A percentile compares a stretch with the other conserved stretches of the same genome.
These are phyloP conservation scores for Galaxias olidus DNA, from an alignment of 2,797 vertebrate species.

Conservation along the genomic window DNA sequence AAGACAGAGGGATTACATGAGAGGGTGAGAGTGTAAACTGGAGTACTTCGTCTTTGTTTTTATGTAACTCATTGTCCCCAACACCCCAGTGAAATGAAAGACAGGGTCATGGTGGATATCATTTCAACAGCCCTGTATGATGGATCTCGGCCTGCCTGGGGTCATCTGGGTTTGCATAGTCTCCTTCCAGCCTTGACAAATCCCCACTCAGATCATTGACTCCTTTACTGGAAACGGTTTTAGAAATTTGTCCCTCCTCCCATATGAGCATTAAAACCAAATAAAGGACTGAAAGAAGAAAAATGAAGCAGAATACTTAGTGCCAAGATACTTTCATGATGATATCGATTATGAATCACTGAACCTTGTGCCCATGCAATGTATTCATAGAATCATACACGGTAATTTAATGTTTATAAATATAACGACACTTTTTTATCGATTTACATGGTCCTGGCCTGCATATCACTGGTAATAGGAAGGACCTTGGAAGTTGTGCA, in stretches of 20 bases:
- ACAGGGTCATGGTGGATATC: constrained; percentile 43
- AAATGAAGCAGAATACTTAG: constrained; percentile 9
- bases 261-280: neutral
- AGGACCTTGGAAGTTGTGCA: constrained; percentile 25
- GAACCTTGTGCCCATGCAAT: constrained; percentile 17
- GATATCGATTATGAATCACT: constrained; percentile 10
- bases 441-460: constrained; percentile 20
- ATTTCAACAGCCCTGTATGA: constrained; percentile 43
- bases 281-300: neutral
- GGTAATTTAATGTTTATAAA: constrained; percentile 16
- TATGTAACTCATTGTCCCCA: constrained; percentile 53
- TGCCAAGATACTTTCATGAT: constrained; percentile 41
- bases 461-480: constrained; percentile 16
- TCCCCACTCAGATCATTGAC: constrained; percentile 43
- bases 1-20: constrained; percentile 23
- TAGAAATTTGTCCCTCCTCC: constrained; percentile 1
- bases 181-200: constrained; percentile 53
- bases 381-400: constrained; percentile 6
- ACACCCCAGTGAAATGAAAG: constrained; percentile 34
- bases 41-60: constrained; percentile 3
- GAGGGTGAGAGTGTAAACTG: constrained; percentile 27
- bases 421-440: constrained; percentile 6
- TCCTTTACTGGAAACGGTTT: constrained; percentile 24
- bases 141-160: constrained; percentile 51
- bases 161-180: constrained; percentile 61